Base-by-base conservation (phyloP, 2,797 vertebrate genomes). In the Lerista edwardsae region DNA sequence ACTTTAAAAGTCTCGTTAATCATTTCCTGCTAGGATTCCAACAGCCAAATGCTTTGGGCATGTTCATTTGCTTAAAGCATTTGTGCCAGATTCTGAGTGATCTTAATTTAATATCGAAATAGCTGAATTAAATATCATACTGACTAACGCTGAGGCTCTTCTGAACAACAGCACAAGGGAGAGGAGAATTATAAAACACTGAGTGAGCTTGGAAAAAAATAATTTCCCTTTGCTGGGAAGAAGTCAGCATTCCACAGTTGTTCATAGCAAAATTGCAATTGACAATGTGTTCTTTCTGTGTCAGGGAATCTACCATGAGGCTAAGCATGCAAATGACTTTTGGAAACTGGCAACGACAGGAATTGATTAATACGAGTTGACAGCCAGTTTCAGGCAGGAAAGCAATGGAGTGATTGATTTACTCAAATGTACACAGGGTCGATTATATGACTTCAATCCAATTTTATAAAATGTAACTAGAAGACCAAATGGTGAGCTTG, bases 361-460 rank as follows among this genome's bases (percentile, higher is more conserved):
- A 93, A 94, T 90, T 93, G 93, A 95, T 95, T 94, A 94, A 94
- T 93, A 91, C 82, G 88, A 91, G 87, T 91, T 95, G 94, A 93
- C 94, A 94, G 93, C 57, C 77, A 67, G 90, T 92, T 92, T 88
- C 83, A 75, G 92, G 84, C 90, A 88, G 86, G 90, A 92, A 93
- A 39, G 62, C 73, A 90, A 90, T 10, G 86, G 86, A 93, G 73
- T 90, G 93, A 95, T 92, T 94, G 93, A 95, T 94, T 92, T 89
- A 82, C 80, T 80, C 88, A 93, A 94, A 94, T 90, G 86, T 91
- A 87, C 90, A 90, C 44, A 64, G 83, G 90, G 88, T 90, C 90
- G 84, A 87, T 84, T 61, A 84, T 90, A 86, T 85, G 84, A 87
- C 55, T 84, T 93, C 86, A 87, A 7, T 86, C 71, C 90, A 75